phyloP scores from a whole-genome alignment of 2,113 vertebrate genomes.

The Trochalopteron elliotii region DNA sequence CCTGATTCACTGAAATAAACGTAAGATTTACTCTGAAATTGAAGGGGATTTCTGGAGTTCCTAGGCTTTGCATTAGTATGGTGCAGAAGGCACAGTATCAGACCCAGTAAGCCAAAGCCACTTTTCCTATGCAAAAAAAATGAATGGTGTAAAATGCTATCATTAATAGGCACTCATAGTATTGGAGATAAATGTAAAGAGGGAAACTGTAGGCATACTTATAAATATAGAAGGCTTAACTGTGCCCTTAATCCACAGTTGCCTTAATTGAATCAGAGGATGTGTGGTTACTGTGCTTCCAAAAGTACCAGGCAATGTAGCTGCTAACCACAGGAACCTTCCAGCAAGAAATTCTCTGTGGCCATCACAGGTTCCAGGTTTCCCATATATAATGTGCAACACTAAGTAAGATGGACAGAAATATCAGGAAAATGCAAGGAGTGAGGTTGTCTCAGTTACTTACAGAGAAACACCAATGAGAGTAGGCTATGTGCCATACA shows the following conservation, averaged over 20 bases:
- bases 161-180: background rate
- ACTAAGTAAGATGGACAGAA: background rate
- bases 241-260: background rate
- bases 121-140: background rate
- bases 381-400: background rate
- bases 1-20: slow-evolving; percentile 11
- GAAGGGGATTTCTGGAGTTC: slow-evolving; percentile 3
- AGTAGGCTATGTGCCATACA: background rate
- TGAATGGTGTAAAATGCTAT: background rate
- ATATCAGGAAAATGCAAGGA: background rate
- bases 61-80: background rate
- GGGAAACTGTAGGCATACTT: background rate
- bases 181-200: background rate
- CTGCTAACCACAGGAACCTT: background rate
- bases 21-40: slow-evolving; percentile 19
- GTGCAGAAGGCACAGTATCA: background rate
- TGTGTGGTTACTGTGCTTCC: background rate
- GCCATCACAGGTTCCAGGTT: background rate
- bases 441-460: background rate
- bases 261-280: background rate
- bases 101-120: background rate
- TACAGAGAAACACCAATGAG: background rate
- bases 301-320: background rate
- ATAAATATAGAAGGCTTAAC: background rate
- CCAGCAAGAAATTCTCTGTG: background rate